These are phyloP conservation scores for Leptopilina syphax DNA, from an alignment of 2,888 invertebrate species.

Conservation along the genomic window DNA sequence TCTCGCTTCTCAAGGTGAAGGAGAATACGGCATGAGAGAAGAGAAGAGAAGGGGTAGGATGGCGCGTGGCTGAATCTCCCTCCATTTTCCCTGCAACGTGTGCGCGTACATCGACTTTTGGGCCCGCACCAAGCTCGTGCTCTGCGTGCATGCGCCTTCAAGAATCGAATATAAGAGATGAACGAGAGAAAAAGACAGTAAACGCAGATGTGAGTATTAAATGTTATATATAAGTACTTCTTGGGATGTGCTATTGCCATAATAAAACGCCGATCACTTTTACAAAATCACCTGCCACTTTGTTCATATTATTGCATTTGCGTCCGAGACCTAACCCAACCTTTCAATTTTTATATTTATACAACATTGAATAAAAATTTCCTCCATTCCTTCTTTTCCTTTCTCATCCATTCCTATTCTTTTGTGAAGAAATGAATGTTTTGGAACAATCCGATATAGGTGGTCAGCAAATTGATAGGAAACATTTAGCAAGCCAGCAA, in stretches of 20 bases:
- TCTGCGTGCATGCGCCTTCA: background rate
- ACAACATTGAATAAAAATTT: too few relatives aligned
- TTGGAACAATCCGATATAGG: too few relatives aligned
- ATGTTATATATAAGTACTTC: conserved; percentile 29
- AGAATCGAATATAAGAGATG: conserved; percentile 2
- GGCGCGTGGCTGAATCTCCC: conserved; percentile 31
- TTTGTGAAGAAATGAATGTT: too few relatives aligned
- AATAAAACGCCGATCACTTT: conserved; percentile 32
- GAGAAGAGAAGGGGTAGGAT: conserved; percentile 23
- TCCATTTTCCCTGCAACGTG: conserved; percentile 12
- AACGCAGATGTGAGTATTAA: conserved; percentile 34
- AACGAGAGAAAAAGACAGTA: conserved; percentile 20
- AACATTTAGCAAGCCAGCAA: too few relatives aligned
- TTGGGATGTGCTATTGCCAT: conserved; percentile 37
- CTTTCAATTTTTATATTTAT: background rate
- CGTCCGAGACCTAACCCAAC: conserved; percentile 7
- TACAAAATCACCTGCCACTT: conserved; percentile 32
- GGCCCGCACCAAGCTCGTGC: conserved; percentile 31
- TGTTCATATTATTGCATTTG: background rate
- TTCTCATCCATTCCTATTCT: too few relatives aligned
- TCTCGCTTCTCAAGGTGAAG: conserved; percentile 39
- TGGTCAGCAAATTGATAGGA: too few relatives aligned
- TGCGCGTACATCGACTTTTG: background rate
- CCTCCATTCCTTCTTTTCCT: too few relatives aligned
- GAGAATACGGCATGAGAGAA: background rate